Base-by-base conservation (phyloP, 1,140 invertebrate genomes). In the Ceratosolen solmsi region DNA sequence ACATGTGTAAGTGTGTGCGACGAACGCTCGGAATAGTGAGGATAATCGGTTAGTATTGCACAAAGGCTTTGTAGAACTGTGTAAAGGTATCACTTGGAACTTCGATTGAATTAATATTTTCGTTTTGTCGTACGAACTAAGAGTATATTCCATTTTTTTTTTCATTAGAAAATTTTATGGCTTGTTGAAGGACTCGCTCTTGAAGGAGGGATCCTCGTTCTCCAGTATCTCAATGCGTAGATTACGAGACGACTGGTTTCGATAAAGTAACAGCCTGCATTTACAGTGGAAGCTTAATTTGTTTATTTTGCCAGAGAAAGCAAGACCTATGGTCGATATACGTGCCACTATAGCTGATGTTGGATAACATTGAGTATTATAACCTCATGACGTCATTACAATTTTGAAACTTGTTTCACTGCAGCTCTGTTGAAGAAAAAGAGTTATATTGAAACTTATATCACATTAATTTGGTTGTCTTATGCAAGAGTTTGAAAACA, bases 1-100 rank as follows among this genome's bases (percentile, higher is more conserved):
- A 11, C 51, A 54, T n/a, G 25, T 22, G 41, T 36, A 83, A 77
- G 82, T 78, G 70, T 70, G 83, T 63, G 58, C 70, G 58, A 81
- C 56, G 82, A 86, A 85, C 27, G 27, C 11, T 46, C 20, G 49
- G 41, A 81, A 80, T 79, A 84, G 81, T 84, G 84, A 84, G 17
- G 20, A 30, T 49, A 79, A 72, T 79, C 68, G 78, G 63, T 58
- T 72, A n/a, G 68, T n/a, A 72, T 58, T 46, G 51, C 49, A 70
- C 63, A 78, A 68, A 49, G 46, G 22, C 46, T 46, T 46, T 46
- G 33, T 36, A 5, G 33, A 7, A 8, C 65, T 68, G 33, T n/a
- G n/a, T n/a, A n/a, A n/a, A n/a, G n/a, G n/a, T n/a, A n/a, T n/a
- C n/a, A n/a, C n/a, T n/a, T n/a, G n/a, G n/a, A n/a, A n/a, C 17